A percentile compares a stretch with the other conserved stretches of the same genome.
phyloP scores from a whole-genome alignment of 1,140 invertebrate species.

The Trichoplusia ni region DNA sequence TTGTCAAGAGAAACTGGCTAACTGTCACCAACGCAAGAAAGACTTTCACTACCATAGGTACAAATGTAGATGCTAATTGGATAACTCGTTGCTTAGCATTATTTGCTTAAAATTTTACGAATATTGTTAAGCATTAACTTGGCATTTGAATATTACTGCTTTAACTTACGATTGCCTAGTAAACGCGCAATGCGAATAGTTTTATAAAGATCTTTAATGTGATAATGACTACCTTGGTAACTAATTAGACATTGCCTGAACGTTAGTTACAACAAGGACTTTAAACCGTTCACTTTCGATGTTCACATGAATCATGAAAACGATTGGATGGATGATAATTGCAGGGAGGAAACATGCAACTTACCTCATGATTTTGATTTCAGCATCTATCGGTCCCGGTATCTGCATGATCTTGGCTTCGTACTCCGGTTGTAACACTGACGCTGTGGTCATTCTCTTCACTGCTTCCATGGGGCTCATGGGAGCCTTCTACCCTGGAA shows the following conservation, averaged over 20 bases:
- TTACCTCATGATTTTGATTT: conserved; percentile 29
- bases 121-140: too few species aligned
- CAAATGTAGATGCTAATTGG: conserved; percentile 14
- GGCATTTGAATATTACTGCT: too few species aligned
- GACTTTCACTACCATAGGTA: conserved; percentile 84
- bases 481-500: conserved; percentile 86
- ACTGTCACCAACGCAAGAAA: conserved; percentile 83
- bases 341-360: too few species aligned
- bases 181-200: too few species aligned
- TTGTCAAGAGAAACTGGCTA: conserved; percentile 81
- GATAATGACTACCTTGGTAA: too few species aligned
- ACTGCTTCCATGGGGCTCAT: conserved; percentile 87
- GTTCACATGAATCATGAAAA: too few species aligned
- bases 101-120: conserved; percentile 6
- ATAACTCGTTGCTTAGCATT: conserved; percentile 23
- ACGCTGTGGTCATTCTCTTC: conserved; percentile 85
- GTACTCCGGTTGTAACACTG: conserved; percentile 83
- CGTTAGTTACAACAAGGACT: too few species aligned
- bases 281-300: too few species aligned
- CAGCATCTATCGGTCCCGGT: conserved; percentile 82
- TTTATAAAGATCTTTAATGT: too few species aligned
- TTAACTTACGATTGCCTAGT: too few species aligned
- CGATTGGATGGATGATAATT: too few species aligned
- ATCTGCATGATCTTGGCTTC: conserved; percentile 83
- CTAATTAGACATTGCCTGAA: too few species aligned